phyloP scores from a whole-genome alignment of 2,113 vertebrate species.

The Colaptes auratus region DNA sequence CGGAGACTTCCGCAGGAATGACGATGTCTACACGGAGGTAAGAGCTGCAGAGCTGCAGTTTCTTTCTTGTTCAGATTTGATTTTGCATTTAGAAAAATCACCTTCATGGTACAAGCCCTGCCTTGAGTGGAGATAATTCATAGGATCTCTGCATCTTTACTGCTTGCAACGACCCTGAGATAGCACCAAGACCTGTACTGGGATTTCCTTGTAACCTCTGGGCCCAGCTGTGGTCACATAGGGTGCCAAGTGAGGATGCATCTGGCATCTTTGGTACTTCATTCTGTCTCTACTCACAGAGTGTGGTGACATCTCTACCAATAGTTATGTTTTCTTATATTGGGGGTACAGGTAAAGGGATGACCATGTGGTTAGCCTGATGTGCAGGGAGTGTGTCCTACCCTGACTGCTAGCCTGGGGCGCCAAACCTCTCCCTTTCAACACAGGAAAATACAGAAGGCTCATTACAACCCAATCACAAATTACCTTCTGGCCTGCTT shows the following conservation, averaged over 20 bases:
- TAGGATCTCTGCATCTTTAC: neutral
- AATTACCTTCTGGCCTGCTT: neutral
- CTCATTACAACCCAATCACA: neutral
- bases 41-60: neutral
- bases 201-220: neutral
- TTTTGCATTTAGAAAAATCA: neutral
- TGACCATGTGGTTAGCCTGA: neutral
- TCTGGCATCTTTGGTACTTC: neutral
- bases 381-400: neutral
- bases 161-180: neutral
- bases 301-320: neutral
- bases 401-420: accelerated
- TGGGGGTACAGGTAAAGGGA: neutral
- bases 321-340: neutral
- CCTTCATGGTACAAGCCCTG: neutral
- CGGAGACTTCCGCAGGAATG: conserved; percentile 86
- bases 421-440: neutral
- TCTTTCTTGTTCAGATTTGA: neutral
- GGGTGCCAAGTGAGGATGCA: neutral
- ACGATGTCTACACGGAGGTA: conserved; percentile 86
- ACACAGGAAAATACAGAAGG: neutral
- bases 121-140: neutral
- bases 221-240: neutral
- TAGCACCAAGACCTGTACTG: neutral
- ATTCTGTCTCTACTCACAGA: neutral